Base-by-base conservation (phyloP, 2,113 vertebrate genomes). In the Oreotrochilus melanogaster region DNA sequence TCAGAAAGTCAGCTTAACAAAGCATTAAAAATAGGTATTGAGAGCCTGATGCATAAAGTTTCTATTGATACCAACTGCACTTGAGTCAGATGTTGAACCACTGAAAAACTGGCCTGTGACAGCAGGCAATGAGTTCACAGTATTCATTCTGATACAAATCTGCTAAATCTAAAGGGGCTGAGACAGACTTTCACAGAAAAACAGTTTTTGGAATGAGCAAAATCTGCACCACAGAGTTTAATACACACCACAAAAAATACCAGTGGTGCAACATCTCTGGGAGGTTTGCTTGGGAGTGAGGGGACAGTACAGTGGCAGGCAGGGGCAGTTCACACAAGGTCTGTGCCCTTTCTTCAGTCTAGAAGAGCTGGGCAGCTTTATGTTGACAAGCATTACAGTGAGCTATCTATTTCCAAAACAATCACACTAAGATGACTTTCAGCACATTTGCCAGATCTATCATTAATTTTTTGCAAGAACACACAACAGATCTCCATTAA, bases 391-490 rank as follows among this genome's bases (percentile, higher is more conserved):
- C 31, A 76, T 67, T 74, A 60, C 67, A 81, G n/a, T 50, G 57
- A 93, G 64, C 66, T 21, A 64, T 67, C 39, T 83, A 56, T 88
- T 95, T 93, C 73, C 43, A 79, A 74, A 83, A 64, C 62, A 54
- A 83, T 45, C 75, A 60, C 14, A 12, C 57, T 56, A 57, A 66
- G 74, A 88, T 88, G 73, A 96, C 86, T 86, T 92, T 90, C 43
- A 58, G 79, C 42, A 69, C 42, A 70, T 92, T 91, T 86, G 42
- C 61, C 92, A 94, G 64, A 88, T 60, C 82, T 51, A 91, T 47
- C 53, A 79, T 61, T 94, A 79, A 74, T 87, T 92, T 94, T 91
- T 88, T 85, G 50, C 93, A 82, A 57, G 89, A 94, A 80, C 23
- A 30, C 60, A 45, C 85, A 84, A 70, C 64, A 45, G 76, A 87